These are phyloP conservation scores for Agapornis roseicollis DNA, from an alignment of 2,113 vertebrate genomes.

Conservation along the genomic window DNA sequence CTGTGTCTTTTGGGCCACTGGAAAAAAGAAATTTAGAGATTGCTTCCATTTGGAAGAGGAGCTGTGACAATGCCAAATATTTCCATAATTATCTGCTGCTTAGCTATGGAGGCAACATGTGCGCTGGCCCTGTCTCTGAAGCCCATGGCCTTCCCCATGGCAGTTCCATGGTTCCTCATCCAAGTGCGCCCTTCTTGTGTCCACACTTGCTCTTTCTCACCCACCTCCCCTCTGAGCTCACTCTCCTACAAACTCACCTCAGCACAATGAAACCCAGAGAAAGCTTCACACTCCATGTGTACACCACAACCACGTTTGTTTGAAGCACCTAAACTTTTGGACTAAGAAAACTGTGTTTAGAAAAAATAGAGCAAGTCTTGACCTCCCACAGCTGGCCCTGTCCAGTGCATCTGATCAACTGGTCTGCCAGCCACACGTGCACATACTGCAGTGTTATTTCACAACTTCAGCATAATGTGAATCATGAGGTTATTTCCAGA, in stretches of 20 bases:
- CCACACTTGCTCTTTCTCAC: background rate
- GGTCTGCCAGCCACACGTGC: background rate
- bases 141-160: background rate
- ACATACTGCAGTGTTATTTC: background rate
- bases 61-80: background rate
- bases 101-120: background rate
- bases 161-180: background rate
- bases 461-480: background rate
- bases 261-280: background rate
- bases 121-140: background rate
- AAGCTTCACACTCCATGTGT: accelerated
- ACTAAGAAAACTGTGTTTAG: background rate
- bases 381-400: conserved; percentile 3
- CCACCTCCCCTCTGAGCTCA: accelerated
- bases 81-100: background rate
- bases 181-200: background rate
- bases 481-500: background rate
- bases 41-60: background rate
- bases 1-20: background rate
- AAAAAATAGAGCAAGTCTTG: conserved; percentile 9
- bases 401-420: conserved; percentile 12
- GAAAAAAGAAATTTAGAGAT: background rate
- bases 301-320: background rate
- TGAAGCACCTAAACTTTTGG: background rate
- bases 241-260: background rate